Percentiles rank a stretch among this genome's conserved stretches.
Conservation (phyloP, 2,888 invertebrate genomes). For the Anodontia alba region DNA sequence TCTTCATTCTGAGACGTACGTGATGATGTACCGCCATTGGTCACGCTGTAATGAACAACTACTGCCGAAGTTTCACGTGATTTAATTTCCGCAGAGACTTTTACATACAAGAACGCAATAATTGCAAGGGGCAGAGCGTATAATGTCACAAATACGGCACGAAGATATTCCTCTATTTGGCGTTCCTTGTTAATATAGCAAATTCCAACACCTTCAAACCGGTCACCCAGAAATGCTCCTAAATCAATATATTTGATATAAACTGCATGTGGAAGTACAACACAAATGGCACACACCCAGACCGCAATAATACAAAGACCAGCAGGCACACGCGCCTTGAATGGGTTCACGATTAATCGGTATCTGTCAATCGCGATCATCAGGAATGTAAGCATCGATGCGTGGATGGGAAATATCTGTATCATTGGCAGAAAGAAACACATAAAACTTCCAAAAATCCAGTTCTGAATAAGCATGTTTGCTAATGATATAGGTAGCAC, state of each 20-base stretch:
- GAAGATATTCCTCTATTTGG: conserved; percentile 81
- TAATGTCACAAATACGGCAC: conserved; percentile 83
- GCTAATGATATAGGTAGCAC: conserved; percentile 90
- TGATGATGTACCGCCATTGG: conserved; percentile 10
- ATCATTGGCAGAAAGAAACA: conserved; percentile 91
- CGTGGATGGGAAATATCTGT: conserved; percentile 90
- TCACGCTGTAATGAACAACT: conserved; percentile 70
- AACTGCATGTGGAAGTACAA: conserved; percentile 90
- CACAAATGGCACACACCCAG: conserved; percentile 90
- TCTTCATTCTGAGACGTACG: conserved; percentile 22
- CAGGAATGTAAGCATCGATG: conserved; percentile 89
- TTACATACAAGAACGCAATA: conserved; percentile 89
- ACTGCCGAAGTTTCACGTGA: conserved; percentile 69
- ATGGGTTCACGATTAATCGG: conserved; percentile 88
- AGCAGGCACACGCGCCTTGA: conserved; percentile 88
- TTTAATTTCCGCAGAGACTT: conserved; percentile 88
- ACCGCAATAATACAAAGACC: conserved; percentile 89
- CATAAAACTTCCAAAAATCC: conserved; percentile 90
- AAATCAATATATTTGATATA: conserved; percentile 90
- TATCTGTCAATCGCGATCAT: conserved; percentile 90
- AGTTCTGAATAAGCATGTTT: conserved; percentile 90
- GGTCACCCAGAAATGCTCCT: conserved; percentile 86
- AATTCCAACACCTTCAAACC: conserved; percentile 79
- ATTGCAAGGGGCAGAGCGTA: conserved; percentile 88
- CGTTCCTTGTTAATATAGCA: conserved; percentile 79